phyloP scores from a whole-genome alignment of 1,140 invertebrate genomes.

The Ctenoplectra terminalis region DNA sequence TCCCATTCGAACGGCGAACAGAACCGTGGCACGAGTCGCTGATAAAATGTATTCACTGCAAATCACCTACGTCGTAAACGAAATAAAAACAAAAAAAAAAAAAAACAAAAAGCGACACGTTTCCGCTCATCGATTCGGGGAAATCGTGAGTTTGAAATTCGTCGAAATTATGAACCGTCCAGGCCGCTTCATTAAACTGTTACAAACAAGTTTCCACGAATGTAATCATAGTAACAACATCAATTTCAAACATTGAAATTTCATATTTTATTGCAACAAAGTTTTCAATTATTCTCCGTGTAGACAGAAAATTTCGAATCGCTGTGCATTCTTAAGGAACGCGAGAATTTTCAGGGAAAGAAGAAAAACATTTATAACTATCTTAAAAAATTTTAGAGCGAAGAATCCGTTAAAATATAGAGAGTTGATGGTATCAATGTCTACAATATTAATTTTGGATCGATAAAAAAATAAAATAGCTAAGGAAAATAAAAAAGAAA shows the following conservation, averaged over 20 bases:
- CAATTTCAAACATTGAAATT: neutral
- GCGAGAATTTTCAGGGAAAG: too few relatives aligned
- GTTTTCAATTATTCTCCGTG: too few relatives aligned
- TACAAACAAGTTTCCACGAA: neutral
- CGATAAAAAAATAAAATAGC: too few relatives aligned
- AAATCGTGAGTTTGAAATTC: neutral
- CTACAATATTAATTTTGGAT: too few relatives aligned
- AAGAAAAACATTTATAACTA: too few relatives aligned
- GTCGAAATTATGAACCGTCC: neutral
- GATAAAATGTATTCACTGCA: constrained; percentile 32
- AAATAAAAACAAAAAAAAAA: too few relatives aligned
- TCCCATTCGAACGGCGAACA: neutral
- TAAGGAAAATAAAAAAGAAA: neutral
- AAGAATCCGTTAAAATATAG: too few relatives aligned
- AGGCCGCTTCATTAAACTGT: neutral
- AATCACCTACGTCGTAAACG: constrained; percentile 23
- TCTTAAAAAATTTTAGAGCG: too few relatives aligned
- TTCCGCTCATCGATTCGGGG: neutral
- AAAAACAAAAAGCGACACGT: constrained; percentile 13
- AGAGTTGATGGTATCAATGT: too few relatives aligned
- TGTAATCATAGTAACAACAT: neutral
- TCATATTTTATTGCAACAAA: too few relatives aligned
- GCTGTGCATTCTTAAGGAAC: too few relatives aligned
- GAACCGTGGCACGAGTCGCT: neutral
- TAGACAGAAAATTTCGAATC: too few relatives aligned